Conservation (phyloP, 2,888 invertebrate genomes). For the Drosophila testacea region DNA sequence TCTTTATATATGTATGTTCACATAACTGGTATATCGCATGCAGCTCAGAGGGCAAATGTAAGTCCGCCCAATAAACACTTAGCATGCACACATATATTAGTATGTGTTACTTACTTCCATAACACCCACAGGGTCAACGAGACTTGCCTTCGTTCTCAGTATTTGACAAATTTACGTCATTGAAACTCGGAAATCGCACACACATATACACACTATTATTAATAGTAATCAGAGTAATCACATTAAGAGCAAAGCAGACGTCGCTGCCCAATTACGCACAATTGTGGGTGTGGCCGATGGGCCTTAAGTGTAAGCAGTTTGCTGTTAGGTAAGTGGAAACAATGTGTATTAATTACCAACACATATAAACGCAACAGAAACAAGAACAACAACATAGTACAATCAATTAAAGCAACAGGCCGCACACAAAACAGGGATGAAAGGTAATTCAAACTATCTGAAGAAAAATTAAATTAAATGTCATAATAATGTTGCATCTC, state of each 20-base stretch:
- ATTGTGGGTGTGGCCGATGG: constrained; percentile 18
- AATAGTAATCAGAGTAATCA: constrained; percentile 57
- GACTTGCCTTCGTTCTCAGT: constrained; percentile 3
- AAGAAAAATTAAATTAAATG: neutral
- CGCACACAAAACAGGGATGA: neutral
- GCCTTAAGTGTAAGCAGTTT: constrained; percentile 26
- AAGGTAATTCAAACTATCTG: neutral
- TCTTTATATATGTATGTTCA: neutral
- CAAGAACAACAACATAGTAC: constrained; percentile 8
- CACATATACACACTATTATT: constrained; percentile 45
- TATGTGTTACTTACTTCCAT: neutral
- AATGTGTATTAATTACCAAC: constrained; percentile 51
- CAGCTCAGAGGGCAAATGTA: constrained; percentile 13
- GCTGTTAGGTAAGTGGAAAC: constrained; percentile 47
- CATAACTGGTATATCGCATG: constrained; percentile 23
- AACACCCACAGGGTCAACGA: neutral
- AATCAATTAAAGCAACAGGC: constrained; percentile 49
- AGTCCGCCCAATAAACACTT: constrained; percentile 29
- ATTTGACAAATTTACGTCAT: constrained; percentile 51
- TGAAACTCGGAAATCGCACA: constrained; percentile 43
- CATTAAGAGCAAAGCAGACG: constrained; percentile 41
- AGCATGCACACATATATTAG: constrained; percentile 7
- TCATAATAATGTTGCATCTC: neutral
- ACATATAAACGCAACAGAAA: constrained; percentile 14
- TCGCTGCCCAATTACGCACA: constrained; percentile 45